phyloP scores from a whole-genome alignment of 2,888 invertebrate species.

The Scaptomyza parva region DNA sequence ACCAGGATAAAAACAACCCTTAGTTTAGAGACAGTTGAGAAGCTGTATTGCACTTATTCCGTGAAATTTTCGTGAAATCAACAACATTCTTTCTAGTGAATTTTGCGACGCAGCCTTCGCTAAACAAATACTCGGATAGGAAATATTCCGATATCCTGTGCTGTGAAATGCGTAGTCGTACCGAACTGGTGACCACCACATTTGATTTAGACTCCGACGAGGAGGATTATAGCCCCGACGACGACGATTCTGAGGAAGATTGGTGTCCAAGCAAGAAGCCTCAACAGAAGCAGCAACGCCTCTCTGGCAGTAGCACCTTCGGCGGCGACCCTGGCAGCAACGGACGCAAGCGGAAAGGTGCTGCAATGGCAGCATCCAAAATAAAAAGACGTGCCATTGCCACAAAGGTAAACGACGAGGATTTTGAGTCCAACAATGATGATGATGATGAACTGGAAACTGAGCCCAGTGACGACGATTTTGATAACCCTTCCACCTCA shows the following conservation, averaged over 20 bases:
- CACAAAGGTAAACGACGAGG: conserved; percentile 75
- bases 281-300: conserved; percentile 69
- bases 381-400: conserved; percentile 65
- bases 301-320: conserved; percentile 35
- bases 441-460: conserved; percentile 65
- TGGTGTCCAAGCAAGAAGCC: conserved; percentile 83
- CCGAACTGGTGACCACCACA: conserved; percentile 84
- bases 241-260: conserved; percentile 84
- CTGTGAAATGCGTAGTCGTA: conserved; percentile 83
- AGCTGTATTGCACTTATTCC: conserved; percentile 50
- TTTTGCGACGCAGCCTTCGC: not conserved
- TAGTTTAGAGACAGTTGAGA: conserved; percentile 18
- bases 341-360: conserved; percentile 62
- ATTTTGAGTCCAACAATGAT: conserved; percentile 67
- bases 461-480: conserved; percentile 71
- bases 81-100: conserved; percentile 63
- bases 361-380: conserved; percentile 63
- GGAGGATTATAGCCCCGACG: conserved; percentile 83
- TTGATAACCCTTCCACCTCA: conserved; percentile 56
- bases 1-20: conserved; percentile 42
- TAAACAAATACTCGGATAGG: conserved; percentile 31
- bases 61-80: conserved; percentile 45
- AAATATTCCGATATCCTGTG: conserved; percentile 2
- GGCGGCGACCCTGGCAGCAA: conserved; percentile 53
- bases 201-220: conserved; percentile 83